Evolutionary conservation across 2,888 invertebrate species (phyloP).

Genomic region (Helobdella robusta): DNA sequence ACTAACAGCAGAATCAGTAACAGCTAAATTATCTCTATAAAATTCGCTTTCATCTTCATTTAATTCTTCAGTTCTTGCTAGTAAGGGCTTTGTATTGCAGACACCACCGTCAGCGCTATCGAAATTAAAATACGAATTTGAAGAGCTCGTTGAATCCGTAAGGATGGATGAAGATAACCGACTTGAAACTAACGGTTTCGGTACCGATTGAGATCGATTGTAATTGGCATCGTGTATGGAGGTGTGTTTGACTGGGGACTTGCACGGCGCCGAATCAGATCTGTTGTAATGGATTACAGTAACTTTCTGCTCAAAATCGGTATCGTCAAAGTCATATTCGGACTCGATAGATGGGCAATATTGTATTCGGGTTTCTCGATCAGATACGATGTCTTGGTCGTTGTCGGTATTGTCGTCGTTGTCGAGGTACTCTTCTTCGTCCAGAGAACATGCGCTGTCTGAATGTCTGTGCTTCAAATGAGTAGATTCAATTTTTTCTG

Average conservation of each 20-base stretch:
- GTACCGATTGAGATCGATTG: slow-evolving; percentile 18
- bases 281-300: slow-evolving; percentile 19
- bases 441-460: slow-evolving; percentile 6
- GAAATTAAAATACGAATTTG: too few species aligned
- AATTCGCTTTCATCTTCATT: background rate
- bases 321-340: slow-evolving; percentile 17
- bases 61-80: too few species aligned
- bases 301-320: slow-evolving; percentile 1
- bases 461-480: background rate
- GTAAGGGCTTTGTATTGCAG: too few species aligned
- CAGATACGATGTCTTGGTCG: background rate
- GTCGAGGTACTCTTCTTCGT: background rate
- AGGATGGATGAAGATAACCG: background rate
- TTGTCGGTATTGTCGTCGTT: slow-evolving; percentile 10
- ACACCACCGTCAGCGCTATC: background rate
- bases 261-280: slow-evolving; percentile 14
- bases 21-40: too few species aligned
- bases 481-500: background rate
- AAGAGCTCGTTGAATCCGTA: slow-evolving; percentile 11
- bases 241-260: background rate
- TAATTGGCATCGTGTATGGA: background rate
- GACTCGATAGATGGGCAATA: slow-evolving; percentile 21
- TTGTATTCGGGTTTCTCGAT: slow-evolving; percentile 1
- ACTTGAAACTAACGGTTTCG: background rate
- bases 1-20: too few species aligned